Conservation (phyloP, 2,797 vertebrate species). For the Macropus fuliginosus region DNA sequence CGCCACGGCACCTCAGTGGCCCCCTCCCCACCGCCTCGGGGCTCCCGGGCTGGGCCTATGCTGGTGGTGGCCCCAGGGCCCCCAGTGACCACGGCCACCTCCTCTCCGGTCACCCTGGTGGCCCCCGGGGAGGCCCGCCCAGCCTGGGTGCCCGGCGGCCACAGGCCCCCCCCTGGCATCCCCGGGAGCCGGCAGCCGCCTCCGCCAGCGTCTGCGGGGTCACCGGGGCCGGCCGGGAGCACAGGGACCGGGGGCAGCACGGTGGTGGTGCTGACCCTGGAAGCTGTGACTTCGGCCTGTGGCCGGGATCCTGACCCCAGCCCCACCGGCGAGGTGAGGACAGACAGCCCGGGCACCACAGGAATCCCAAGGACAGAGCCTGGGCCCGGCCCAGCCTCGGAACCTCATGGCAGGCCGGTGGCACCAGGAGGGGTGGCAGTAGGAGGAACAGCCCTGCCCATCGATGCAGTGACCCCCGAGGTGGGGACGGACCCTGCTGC, state of each 20-base stretch:
- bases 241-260: slow-evolving; percentile 19
- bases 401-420: not conserved
- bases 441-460: not conserved
- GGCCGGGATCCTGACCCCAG: slow-evolving; percentile 6
- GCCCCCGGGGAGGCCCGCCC: slow-evolving; percentile 70
- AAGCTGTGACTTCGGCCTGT: slow-evolving; percentile 51
- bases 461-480: not conserved
- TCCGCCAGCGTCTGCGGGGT: not conserved
- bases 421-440: not conserved
- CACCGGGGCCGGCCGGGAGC: not conserved
- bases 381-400: not conserved
- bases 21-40: slow-evolving; percentile 74
- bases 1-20: slow-evolving; percentile 74
- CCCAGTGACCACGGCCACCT: slow-evolving; percentile 75
- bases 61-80: slow-evolving; percentile 73
- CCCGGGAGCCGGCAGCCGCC: not conserved
- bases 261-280: slow-evolving; percentile 62
- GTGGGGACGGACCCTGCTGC: not conserved
- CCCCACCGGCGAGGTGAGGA: not conserved
- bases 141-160: not conserved
- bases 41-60: slow-evolving; percentile 66
- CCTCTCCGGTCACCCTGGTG: slow-evolving; percentile 70
- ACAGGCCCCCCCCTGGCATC: no score
- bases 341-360: not conserved
- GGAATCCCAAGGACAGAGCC: slow-evolving; percentile 54